Evolutionary conservation across 2,113 vertebrate species (phyloP).

Genomic region (Phylloscopus trochiloides): DNA sequence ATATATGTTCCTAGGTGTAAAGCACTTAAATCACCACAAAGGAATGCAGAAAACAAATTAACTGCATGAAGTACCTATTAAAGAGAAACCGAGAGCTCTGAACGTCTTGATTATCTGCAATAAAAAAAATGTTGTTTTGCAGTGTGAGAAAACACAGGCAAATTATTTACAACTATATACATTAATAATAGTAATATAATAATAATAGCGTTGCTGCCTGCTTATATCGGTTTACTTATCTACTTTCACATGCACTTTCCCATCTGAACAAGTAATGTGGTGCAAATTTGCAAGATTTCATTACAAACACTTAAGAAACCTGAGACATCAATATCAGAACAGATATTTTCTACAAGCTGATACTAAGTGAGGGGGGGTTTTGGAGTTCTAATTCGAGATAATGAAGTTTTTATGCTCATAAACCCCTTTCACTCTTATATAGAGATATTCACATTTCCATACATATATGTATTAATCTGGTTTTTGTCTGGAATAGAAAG

Average conservation of each 20-base stretch:
- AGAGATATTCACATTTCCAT: background rate
- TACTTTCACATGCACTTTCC: background rate
- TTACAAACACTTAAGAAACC: background rate
- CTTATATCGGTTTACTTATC: background rate
- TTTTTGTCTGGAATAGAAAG: background rate
- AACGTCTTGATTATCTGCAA: background rate
- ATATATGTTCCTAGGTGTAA: background rate
- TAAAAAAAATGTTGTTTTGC: background rate
- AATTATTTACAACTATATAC: background rate
- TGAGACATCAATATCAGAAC: background rate
- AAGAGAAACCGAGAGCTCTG: background rate
- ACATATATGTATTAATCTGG: background rate
- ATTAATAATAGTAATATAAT: background rate
- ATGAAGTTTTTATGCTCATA: background rate
- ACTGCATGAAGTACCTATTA: background rate
- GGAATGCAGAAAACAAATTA: background rate
- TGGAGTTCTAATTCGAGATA: background rate
- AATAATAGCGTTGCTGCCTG: background rate
- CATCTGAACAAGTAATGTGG: background rate
- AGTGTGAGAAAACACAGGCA: background rate
- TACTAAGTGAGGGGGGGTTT: background rate
- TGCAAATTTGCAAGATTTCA: background rate
- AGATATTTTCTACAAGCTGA: background rate
- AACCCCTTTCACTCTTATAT: background rate
- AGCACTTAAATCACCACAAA: background rate